A percentile compares a stretch with the other conserved stretches of the same genome.
Conservation (phyloP, 2,797 vertebrate species). For the Propithecus perrieri region DNA sequence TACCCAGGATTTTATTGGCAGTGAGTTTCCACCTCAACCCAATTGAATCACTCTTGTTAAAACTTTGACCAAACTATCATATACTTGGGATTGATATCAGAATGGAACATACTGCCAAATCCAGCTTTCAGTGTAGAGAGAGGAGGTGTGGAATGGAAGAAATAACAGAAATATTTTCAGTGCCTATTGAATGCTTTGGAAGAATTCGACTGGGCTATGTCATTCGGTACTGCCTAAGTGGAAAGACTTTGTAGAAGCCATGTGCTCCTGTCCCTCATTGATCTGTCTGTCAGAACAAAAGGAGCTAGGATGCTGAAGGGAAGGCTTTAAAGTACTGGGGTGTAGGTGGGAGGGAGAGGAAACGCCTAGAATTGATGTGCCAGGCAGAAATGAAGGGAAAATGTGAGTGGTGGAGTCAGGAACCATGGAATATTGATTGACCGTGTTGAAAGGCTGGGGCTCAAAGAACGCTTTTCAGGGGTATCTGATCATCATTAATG, state of each 20-base stretch:
- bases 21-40: slow-evolving; percentile 69
- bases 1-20: slow-evolving; percentile 67
- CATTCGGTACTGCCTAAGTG: slow-evolving; percentile 64
- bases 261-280: slow-evolving; percentile 69
- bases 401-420: slow-evolving; percentile 47
- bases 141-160: slow-evolving; percentile 77
- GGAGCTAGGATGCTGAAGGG: slow-evolving; percentile 35
- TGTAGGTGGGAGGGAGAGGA: neutral
- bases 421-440: slow-evolving; percentile 29
- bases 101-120: slow-evolving; percentile 78
- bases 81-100: slow-evolving; percentile 76
- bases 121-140: slow-evolving; percentile 76
- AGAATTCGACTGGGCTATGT: slow-evolving; percentile 70
- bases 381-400: neutral
- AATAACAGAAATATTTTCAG: slow-evolving; percentile 79
- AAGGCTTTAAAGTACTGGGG: slow-evolving; percentile 73
- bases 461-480: slow-evolving; percentile 48
- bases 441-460: slow-evolving; percentile 35
- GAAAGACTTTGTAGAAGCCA: slow-evolving; percentile 75
- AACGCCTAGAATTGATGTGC: slow-evolving; percentile 63
- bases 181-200: slow-evolving; percentile 74
- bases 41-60: slow-evolving; percentile 82
- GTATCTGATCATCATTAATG: neutral
- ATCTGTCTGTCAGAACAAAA: neutral
- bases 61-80: slow-evolving; percentile 73